Base-by-base conservation (phyloP, 1,140 invertebrate genomes). In the Aphelenchoides besseyi region DNA sequence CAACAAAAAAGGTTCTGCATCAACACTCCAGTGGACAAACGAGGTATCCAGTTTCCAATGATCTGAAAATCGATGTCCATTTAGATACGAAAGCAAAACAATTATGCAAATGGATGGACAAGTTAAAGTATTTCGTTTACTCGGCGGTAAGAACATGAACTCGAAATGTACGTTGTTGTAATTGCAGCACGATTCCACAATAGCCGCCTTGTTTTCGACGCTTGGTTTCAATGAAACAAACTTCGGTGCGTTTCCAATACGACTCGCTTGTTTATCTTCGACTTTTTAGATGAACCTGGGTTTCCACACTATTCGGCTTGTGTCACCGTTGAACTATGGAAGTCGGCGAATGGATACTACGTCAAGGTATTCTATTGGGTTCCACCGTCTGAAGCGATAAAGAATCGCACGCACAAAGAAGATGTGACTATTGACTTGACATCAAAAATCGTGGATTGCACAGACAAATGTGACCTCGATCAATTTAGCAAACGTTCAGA, bases 181-280 rank as follows among this genome's bases (percentile, higher is more conserved):
- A 8, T 69, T 69, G 36, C 55, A 69, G 68, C 70, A 71, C 67
- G 70, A 71, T 30, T 69, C 64, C 23, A 68, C 55, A 16, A 1
- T 69, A 26, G 53, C 75, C 9, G 69, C 69, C 9, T 33, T 77
- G 16, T 77, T 77, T 29, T 41, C 75, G 2, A 41, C 70, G 2
- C 48, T 76, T 23, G 75, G 75, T 5, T 77, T 77, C 35, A 69
- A 69, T 35, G 36, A 77, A 32, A 74, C 74, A 12, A 76, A 76
- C 52, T 76, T 52, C 8, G 61, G 67, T 54, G 68, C 55, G 41
- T 55, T 48, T 8, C 5, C 5, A 8, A 41, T 8, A 41, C n/a
- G n/a, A 41, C 5, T 5, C n/a, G 37, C 37, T 8, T 41, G n/a
- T 5, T 8, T 8, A 41, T n/a, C n/a, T 8, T 8, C 37, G n/a